These are phyloP conservation scores for Pardosa pseudoannulata DNA, from an alignment of 2,888 invertebrate species.

Conservation along the genomic window DNA sequence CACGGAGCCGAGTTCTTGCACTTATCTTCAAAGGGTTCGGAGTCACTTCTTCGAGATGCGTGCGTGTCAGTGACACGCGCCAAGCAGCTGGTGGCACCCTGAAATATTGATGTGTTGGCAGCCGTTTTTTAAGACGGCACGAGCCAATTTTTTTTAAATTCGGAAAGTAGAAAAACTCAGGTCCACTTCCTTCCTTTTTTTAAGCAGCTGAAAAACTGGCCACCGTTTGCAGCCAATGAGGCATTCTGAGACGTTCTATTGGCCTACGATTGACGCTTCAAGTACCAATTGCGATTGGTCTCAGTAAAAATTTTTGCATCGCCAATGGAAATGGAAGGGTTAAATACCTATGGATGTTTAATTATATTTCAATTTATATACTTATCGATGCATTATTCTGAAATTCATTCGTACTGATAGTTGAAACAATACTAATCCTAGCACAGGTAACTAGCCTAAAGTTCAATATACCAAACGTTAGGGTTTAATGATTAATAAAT, in stretches of 20 bases:
- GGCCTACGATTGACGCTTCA: neutral
- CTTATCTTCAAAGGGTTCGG: slow-evolving; percentile 36
- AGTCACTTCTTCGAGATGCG: slow-evolving; percentile 20
- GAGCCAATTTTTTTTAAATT: neutral
- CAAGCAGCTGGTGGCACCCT: slow-evolving; percentile 10
- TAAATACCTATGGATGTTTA: neutral
- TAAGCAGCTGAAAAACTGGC: neutral
- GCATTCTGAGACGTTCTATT: neutral
- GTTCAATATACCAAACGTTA: too few relatives aligned
- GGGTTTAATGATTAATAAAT: too few relatives aligned
- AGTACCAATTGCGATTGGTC: neutral
- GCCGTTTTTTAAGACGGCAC: slow-evolving; percentile 16
- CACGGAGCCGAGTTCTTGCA: slow-evolving; percentile 30
- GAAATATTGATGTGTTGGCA: slow-evolving; percentile 19
- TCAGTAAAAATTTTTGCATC: neutral
- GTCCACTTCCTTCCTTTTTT: slow-evolving; percentile 15
- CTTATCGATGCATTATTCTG: too few relatives aligned
- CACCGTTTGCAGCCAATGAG: neutral
- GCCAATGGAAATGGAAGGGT: neutral
- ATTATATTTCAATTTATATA: too few relatives aligned
- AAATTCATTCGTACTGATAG: too few relatives aligned
- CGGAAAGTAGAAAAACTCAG: slow-evolving; percentile 5
- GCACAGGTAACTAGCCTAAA: too few relatives aligned
- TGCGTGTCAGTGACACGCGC: slow-evolving; percentile 20
- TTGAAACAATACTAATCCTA: too few relatives aligned